These are phyloP conservation scores for Masticophis lateralis DNA, from an alignment of 2,797 vertebrate genomes.

Conservation along the genomic window DNA sequence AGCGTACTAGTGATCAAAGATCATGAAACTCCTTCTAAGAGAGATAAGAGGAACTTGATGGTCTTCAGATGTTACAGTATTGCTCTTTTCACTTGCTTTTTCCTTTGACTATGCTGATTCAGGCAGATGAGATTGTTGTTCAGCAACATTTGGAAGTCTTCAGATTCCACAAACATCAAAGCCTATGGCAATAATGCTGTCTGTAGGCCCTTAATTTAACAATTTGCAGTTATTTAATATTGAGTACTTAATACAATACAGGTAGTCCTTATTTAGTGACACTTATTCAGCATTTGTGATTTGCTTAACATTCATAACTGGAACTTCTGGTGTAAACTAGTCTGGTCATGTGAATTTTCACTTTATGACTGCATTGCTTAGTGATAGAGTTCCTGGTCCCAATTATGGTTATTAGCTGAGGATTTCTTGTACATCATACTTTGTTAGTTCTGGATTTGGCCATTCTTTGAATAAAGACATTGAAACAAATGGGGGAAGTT, in stretches of 20 bases:
- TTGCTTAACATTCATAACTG: not conserved
- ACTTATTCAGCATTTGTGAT: not conserved
- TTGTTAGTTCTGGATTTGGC: not conserved
- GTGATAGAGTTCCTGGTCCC: not conserved
- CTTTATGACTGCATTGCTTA: not conserved
- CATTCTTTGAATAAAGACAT: not conserved
- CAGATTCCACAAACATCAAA: not conserved
- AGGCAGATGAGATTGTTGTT: not conserved
- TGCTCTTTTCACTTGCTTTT: not conserved
- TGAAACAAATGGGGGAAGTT: not conserved
- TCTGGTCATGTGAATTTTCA: not conserved
- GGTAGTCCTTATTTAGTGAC: not conserved
- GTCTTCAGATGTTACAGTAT: not conserved
- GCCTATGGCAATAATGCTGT: not conserved
- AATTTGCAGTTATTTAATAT: not conserved
- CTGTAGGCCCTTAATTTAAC: not conserved
- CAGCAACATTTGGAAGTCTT: not conserved
- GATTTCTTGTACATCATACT: not conserved
- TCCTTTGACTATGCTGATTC: not conserved
- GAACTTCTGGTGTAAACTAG: not conserved
- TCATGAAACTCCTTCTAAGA: not conserved
- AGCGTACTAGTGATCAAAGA: not conserved
- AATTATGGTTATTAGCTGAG: not conserved
- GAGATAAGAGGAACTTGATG: not conserved
- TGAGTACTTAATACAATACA: not conserved